Evolutionary conservation across 2,113 vertebrate species (phyloP), one percentile per base, ranked within the genome.

Genomic region (Dascyllus trimaculatus): DNA sequence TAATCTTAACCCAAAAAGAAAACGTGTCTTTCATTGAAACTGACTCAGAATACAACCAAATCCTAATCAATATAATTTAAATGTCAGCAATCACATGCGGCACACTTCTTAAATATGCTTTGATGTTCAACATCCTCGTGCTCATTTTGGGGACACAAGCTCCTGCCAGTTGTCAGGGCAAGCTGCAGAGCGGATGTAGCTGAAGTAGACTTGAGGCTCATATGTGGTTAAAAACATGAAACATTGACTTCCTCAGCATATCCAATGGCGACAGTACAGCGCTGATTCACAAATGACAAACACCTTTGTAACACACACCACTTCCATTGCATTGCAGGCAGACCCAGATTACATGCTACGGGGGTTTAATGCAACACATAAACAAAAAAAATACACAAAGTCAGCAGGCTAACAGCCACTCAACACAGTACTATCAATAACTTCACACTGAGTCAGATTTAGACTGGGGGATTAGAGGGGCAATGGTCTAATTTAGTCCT

Each of bases 191-290:
- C 87, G 86, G 91, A 94, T 92, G 92, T 91, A 89, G 87, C 84
- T 65, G 46, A 79, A 81, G 79, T 80, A 81, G 78, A 89, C 72
- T 84, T 73, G 72, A 81, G 73, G 77, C 80, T 91, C 81, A 90
- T 87, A 91, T 94, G 94, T 95, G 94, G 94, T 94, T 94, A 89
- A 87, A 91, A 91, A 89, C 87, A 91, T 85, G 89, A 93, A 91
- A 92, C 87, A 88, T 57, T 65, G 85, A 90, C 91, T 93, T 94
- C 93, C 94, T 95, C 93, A 87, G 82, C 82, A 89, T 88, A 90
- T 91, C 90, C 86, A 85, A 59, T 68, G 59, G 57, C 40, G 68
- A 79, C 65, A 70, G 72, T 65, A 75, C 68, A 89, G 89, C 85
- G 90, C 90, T 93, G 92, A 94, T 95, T 95, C 91, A 95, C 89